Evolutionary conservation across 2,888 invertebrate genomes (phyloP), one percentile per base, ranked within the genome.

Genomic region (Blera fallax): DNA sequence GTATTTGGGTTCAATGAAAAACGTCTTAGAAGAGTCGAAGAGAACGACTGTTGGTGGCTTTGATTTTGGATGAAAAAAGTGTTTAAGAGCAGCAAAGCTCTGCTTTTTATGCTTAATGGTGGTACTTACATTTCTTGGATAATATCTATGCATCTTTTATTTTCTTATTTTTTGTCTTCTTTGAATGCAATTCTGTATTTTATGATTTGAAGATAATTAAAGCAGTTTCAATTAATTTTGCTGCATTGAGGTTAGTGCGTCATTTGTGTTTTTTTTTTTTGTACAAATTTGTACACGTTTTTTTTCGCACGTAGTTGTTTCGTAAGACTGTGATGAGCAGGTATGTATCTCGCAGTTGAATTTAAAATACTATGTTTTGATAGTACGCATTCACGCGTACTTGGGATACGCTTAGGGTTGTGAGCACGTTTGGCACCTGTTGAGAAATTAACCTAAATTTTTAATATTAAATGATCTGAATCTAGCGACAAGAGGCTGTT

Each of bases 21-120:
- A 62, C 18, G 34, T 21, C 37, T n/a, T 18, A 62, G 48, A 73
- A 64, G 60, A 78, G 14, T 27, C 21, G 24, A 78, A 79, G 74
- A 84, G 73, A 73, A 62, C 11, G 54, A 48, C 21, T 76, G 3
- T 37, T 37, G 18, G 11, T 56, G 56, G 18, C 18, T n/a, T 54
- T 7, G 1, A 45, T 18, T 21, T 45, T 21, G 18, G 52, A 27
- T 21, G 40, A 11, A 40, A 4, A 10, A 52, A n/a, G n/a, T n/a
- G 29, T 70, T 77, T 78, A 78, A 78, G 78, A 78, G 78, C 21
- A 62, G 1, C 54, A 48, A 65, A 74, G 62, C 73, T 74, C 18
- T 21, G 8, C 18, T 48, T 11, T 2, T 7, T 3, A 3, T 14
- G 14, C 29, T 11, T 27, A 6, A 6, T 18, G 40, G 11, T 14